A percentile compares a stretch with the other conserved stretches of the same genome.
Conservation (phyloP, 2,797 vertebrate genomes). For the Artibeus jamaicensis region DNA sequence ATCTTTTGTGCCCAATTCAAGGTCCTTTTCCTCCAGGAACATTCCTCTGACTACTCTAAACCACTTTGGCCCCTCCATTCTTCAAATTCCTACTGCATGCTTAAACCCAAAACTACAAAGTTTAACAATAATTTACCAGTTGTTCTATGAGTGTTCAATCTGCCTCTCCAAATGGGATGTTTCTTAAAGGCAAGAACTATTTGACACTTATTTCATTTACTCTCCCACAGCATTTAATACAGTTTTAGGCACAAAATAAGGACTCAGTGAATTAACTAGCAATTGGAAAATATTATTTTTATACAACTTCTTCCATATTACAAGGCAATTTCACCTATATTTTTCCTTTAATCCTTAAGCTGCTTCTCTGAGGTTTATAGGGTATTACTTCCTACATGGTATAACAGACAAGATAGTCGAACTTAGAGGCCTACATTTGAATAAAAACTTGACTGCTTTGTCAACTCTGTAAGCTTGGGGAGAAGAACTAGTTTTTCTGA, state of each 20-base stretch:
- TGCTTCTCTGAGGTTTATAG: constrained; percentile 2
- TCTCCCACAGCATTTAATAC: neutral
- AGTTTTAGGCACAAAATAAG: neutral
- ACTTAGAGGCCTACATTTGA: neutral
- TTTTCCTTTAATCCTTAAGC: constrained; percentile 33
- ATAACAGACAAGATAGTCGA: neutral
- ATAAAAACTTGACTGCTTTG: neutral
- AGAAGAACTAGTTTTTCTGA: neutral
- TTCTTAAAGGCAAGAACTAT: neutral
- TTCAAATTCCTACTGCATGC: neutral
- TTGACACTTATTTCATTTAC: neutral
- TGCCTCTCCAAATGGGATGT: neutral
- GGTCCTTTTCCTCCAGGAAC: neutral
- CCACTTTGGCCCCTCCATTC: neutral
- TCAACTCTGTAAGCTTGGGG: neutral
- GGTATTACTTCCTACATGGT: neutral
- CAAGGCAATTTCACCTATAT: constrained; percentile 11
- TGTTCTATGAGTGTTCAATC: neutral
- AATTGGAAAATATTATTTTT: neutral
- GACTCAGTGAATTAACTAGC: neutral
- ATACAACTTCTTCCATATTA: neutral
- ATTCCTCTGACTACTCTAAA: neutral
- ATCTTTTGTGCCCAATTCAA: neutral
- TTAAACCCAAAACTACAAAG: neutral
- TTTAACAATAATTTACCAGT: neutral